Percentiles rank a stretch among this genome's conserved stretches.
These are phyloP conservation scores for Seira ritae DNA, from an alignment of 2,888 invertebrate genomes.

Conservation along the genomic window DNA sequence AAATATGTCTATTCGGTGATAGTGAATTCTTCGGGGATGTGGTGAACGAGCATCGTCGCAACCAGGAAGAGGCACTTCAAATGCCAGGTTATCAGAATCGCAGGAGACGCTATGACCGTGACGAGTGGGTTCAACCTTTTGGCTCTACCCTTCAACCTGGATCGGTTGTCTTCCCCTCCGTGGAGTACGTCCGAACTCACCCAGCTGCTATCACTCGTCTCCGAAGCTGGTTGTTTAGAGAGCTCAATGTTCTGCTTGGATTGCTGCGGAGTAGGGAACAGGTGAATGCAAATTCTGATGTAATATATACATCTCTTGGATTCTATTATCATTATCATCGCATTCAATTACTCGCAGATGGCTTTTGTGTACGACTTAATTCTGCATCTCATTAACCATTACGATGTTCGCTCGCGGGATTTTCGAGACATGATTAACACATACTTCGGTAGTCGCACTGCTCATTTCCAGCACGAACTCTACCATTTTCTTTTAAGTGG, in stretches of 20 bases:
- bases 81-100: conserved; percentile 68
- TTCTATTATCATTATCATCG: no score
- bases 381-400: conserved; percentile 81
- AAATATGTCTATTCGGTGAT: neutral
- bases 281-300: conserved; percentile 44
- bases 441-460: conserved; percentile 84
- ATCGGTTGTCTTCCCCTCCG: conserved; percentile 63
- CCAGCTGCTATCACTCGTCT: conserved; percentile 88
- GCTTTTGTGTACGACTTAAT: conserved; percentile 83
- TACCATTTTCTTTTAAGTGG: conserved; percentile 88
- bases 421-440: conserved; percentile 84
- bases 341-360: conserved; percentile 79
- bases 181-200: conserved; percentile 76
- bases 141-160: conserved; percentile 63
- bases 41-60: conserved; percentile 30
- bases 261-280: conserved; percentile 72
- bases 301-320: neutral
- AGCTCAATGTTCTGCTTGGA: conserved; percentile 84
- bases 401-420: conserved; percentile 77
- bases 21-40: conserved; percentile 68
- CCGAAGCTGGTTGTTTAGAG: conserved; percentile 91
- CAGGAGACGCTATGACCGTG: conserved; percentile 70
- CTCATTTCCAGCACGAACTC: conserved; percentile 94
- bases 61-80: conserved; percentile 26
- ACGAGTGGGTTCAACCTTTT: conserved; percentile 70